Conservation (phyloP, 2,888 invertebrate genomes). For the Matsumyia berberina region DNA sequence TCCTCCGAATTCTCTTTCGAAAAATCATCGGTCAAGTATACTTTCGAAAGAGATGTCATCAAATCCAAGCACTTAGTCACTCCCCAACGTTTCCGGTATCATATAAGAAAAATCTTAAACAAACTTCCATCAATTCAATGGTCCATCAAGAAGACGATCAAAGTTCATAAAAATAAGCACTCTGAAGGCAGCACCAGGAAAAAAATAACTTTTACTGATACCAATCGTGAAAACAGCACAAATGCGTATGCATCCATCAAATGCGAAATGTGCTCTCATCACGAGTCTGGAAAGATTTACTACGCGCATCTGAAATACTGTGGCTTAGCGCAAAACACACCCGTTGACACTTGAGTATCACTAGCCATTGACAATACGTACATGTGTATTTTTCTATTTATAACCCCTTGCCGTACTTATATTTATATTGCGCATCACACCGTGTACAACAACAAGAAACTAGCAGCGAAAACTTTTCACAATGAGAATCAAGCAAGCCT, state of each 20-base stretch:
- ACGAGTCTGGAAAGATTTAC: conserved; percentile 14
- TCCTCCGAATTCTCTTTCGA: no score
- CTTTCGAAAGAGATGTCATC: no score
- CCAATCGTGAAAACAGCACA: not conserved
- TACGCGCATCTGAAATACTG: conserved; percentile 6
- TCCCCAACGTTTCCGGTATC: no score
- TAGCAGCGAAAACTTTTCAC: not conserved
- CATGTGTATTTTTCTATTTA: conserved; percentile 58
- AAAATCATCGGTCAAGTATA: no score
- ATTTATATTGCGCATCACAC: conserved; percentile 59
- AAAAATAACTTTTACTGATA: not conserved
- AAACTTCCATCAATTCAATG: no score
- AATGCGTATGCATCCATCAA: conserved; percentile 7
- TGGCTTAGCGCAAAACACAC: conserved; percentile 4
- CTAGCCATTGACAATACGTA: conserved; percentile 53
- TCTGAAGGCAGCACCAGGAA: no score
- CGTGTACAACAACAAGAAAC: conserved; percentile 15
- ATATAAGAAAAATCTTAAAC: no score
- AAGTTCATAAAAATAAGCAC: no score
- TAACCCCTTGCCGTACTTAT: conserved; percentile 47
- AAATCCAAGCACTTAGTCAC: no score
- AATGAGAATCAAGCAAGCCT: conserved; percentile 1
- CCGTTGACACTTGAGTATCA: not conserved
- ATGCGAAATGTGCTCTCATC: not conserved
- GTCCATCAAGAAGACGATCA: no score